Percentiles rank a stretch among this genome's conserved stretches.
phyloP scores from a whole-genome alignment of 1,140 invertebrate species.

The Portunus trituberculatus region DNA sequence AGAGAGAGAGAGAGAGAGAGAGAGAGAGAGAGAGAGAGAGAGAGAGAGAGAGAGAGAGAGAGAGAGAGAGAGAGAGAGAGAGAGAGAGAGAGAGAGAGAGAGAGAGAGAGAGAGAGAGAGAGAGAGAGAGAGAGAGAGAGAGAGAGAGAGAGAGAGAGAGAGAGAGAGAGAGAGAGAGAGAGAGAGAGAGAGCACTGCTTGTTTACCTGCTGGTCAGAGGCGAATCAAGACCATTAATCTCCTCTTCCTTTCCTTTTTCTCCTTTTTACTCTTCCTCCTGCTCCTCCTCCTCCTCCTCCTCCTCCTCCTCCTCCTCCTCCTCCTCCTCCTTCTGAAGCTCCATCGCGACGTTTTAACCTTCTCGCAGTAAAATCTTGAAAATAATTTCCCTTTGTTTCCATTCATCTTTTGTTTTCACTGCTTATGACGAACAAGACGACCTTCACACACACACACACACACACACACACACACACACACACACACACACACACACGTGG shows the following conservation, averaged over 20 bases:
- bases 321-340: neutral
- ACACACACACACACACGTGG: neutral
- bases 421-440: neutral
- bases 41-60: neutral
- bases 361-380: neutral
- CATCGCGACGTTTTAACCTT: neutral
- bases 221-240: conserved; percentile 3
- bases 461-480: conserved; percentile 20
- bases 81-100: neutral
- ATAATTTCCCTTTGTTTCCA: too few species aligned
- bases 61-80: conserved; percentile 15
- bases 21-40: conserved; percentile 15
- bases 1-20: neutral
- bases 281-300: too few species aligned
- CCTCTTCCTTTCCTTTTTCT: neutral
- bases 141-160: conserved; percentile 10
- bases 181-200: neutral
- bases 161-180: conserved; percentile 15
- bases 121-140: conserved; percentile 11
- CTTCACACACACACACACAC: neutral
- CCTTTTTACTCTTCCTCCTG: too few species aligned
- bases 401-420: neutral
- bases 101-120: neutral
- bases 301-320: neutral
- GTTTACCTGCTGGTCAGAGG: neutral